Conservation (phyloP, 2,113 vertebrate genomes). For the Ictalurus punctatus region DNA sequence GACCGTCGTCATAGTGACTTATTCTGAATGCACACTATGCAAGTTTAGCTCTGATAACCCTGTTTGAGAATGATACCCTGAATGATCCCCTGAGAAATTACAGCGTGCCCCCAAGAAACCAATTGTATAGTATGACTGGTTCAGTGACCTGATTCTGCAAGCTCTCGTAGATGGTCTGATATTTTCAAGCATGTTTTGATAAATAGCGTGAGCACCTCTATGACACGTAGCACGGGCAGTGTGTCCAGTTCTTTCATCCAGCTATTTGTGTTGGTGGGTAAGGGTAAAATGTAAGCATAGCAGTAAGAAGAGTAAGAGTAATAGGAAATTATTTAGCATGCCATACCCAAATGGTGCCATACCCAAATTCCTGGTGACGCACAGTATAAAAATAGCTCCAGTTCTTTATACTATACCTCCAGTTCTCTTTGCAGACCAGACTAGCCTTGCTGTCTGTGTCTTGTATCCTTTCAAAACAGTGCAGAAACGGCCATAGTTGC, state of each 20-base stretch:
- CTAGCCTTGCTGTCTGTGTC: not conserved
- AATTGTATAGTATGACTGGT: not conserved
- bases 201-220: not conserved
- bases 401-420: not conserved
- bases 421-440: not conserved
- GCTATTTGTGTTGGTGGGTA: not conserved
- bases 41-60: not conserved
- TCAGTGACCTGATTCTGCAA: not conserved
- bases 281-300: not conserved
- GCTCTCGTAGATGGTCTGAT: not conserved
- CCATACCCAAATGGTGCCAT: not conserved
- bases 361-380: not conserved
- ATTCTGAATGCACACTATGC: not conserved
- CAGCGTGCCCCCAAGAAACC: not conserved
- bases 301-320: not conserved
- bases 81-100: not conserved
- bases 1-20: too few species aligned
- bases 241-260: not conserved
- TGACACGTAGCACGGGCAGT: not conserved
- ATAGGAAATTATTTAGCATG: not conserved
- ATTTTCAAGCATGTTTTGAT: not conserved
- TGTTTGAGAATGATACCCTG: too few species aligned
- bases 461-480: not conserved
- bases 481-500: too few species aligned
- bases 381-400: not conserved